Evolutionary conservation across 2,888 invertebrate species (phyloP).

Genomic region (Calameuta filiformis): DNA sequence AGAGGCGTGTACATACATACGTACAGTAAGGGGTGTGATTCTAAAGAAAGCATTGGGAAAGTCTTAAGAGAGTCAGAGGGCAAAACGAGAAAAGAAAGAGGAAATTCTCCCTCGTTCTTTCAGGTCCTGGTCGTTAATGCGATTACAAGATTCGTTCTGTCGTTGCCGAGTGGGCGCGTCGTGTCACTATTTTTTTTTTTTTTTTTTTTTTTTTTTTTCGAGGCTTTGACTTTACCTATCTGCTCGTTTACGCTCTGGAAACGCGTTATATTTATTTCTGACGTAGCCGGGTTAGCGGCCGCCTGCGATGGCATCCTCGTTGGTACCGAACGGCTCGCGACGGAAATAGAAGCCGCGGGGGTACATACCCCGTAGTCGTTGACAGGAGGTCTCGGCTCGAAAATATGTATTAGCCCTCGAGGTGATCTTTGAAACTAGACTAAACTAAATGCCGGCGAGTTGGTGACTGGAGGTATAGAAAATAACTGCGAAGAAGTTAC

Average conservation of each 20-base stretch:
- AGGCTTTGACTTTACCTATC: not conserved
- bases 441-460: slow-evolving; percentile 22
- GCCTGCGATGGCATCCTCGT: slow-evolving; percentile 10
- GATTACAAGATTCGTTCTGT: not conserved
- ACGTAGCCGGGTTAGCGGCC: slow-evolving; percentile 13
- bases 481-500: slow-evolving; percentile 1
- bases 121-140: not conserved
- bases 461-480: not conserved
- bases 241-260: not conserved
- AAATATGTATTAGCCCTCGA: slow-evolving; percentile 20
- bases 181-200: too few species aligned
- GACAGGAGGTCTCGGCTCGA: slow-evolving; percentile 31
- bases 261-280: slow-evolving; percentile 36
- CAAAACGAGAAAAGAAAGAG: not conserved
- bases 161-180: not conserved
- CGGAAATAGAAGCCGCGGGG: slow-evolving; percentile 42
- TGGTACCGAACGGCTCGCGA: slow-evolving; percentile 19
- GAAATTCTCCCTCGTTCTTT: not conserved
- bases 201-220: not conserved
- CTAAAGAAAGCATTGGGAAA: not conserved
- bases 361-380: slow-evolving; percentile 21
- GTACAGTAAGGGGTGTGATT: not conserved
- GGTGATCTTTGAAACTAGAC: slow-evolving; percentile 30
- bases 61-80: too few species aligned
- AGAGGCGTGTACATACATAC: not conserved